phyloP scores from a whole-genome alignment of 2,888 invertebrate genomes.

The Drosophila neoperkinsi region DNA sequence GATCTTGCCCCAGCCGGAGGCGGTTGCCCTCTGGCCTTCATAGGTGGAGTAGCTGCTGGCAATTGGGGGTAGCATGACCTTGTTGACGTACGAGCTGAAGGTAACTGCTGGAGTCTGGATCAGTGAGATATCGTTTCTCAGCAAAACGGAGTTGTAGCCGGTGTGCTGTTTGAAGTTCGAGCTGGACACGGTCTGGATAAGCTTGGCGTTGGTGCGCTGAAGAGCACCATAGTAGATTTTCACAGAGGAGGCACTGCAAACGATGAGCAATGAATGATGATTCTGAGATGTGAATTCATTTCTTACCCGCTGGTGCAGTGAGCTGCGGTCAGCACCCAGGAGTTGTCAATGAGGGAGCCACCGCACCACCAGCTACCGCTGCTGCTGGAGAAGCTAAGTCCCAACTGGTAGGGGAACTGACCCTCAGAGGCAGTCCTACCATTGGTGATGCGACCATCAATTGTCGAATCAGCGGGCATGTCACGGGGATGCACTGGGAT shows the following conservation, averaged over 20 bases:
- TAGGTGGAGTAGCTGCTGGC: conserved; percentile 72
- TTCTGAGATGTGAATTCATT: too few relatives aligned
- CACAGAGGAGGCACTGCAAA: conserved; percentile 65
- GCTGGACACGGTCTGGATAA: conserved; percentile 62
- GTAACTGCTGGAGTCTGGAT: conserved; percentile 61
- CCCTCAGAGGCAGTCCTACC: conserved; percentile 62
- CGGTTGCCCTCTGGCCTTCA: conserved; percentile 74
- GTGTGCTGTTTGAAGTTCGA: conserved; percentile 82
- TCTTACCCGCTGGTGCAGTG: conserved; percentile 79
- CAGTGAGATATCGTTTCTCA: conserved; percentile 79
- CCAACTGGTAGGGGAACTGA: conserved; percentile 80
- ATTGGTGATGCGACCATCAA: conserved; percentile 77
- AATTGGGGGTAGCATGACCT: conserved; percentile 57
- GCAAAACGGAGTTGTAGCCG: conserved; percentile 62
- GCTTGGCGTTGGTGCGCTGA: conserved; percentile 66
- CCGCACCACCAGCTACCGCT: conserved; percentile 75
- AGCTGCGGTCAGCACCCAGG: conserved; percentile 77
- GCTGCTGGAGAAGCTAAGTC: conserved; percentile 64
- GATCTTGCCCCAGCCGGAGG: conserved; percentile 85
- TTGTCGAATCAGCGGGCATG: conserved; percentile 38
- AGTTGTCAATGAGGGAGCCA: conserved; percentile 70
- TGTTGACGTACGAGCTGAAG: conserved; percentile 45
- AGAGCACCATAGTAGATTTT: conserved; percentile 74
- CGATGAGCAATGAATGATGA: background rate
- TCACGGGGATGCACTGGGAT: conserved; percentile 64